These are phyloP conservation scores for Pteropus alecto DNA, from an alignment of 2,113 vertebrate genomes.

Conservation along the genomic window DNA sequence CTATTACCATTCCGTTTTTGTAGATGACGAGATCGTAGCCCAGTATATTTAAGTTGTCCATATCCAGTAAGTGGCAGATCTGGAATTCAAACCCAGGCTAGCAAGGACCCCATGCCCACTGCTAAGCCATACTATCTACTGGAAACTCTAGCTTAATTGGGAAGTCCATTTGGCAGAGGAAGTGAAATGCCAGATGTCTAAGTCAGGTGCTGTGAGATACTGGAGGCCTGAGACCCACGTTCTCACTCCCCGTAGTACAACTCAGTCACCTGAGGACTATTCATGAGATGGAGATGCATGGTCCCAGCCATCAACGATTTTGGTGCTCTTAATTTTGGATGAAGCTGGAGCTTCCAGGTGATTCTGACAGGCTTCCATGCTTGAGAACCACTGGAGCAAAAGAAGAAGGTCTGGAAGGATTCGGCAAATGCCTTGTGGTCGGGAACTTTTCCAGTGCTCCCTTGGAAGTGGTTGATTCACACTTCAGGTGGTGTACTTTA, in stretches of 20 bases:
- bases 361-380: not conserved
- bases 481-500: not conserved
- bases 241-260: not conserved
- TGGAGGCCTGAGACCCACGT: not conserved
- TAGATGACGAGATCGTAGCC: not conserved
- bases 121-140: not conserved
- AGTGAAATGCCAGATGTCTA: not conserved
- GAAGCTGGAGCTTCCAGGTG: not conserved
- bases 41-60: not conserved
- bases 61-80: not conserved
- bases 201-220: not conserved
- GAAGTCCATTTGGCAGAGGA: not conserved
- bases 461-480: not conserved
- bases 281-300: not conserved
- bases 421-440: not conserved
- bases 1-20: not conserved
- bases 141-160: not conserved
- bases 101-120: not conserved
- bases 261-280: not conserved
- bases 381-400: not conserved
- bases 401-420: not conserved
- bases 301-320: not conserved
- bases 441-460: not conserved
- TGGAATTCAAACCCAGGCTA: not conserved
- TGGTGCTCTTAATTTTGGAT: not conserved